Percentiles rank a stretch among this genome's conserved stretches.
Conservation (phyloP, 2,888 invertebrate species). For the Cephus nigrinus region DNA sequence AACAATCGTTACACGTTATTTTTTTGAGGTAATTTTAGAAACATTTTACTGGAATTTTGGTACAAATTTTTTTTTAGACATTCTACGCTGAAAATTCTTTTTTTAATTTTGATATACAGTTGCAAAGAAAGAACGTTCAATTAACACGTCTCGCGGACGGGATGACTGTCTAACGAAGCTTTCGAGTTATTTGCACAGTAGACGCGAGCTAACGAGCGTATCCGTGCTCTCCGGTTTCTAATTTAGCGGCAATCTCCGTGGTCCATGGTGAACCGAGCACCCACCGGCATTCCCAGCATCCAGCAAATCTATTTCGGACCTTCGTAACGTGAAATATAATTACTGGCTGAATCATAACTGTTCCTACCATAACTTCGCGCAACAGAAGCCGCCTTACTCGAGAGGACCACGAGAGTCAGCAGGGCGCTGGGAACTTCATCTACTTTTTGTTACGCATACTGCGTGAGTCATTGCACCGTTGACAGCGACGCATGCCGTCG, state of each 20-base stretch:
- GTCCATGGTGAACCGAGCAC: background rate
- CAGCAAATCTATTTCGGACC: conserved; percentile 32
- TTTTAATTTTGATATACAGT: too few relatives aligned
- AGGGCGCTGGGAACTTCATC: conserved; percentile 4
- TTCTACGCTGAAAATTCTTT: too few relatives aligned
- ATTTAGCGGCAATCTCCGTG: conserved; percentile 20
- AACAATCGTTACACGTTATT: background rate
- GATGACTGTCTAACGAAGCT: background rate
- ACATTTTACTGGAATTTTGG: background rate
- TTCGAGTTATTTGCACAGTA: background rate
- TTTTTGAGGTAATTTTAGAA: background rate
- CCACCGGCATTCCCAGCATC: conserved; percentile 23
- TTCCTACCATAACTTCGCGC: conserved; percentile 14
- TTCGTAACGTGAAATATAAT: conserved; percentile 34
- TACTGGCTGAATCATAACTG: conserved; percentile 43
- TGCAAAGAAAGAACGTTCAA: background rate
- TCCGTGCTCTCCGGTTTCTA: conserved; percentile 25
- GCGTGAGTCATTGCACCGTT: conserved; percentile 47
- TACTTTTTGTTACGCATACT: conserved; percentile 13
- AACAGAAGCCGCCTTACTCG: conserved; percentile 4
- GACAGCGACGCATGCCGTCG: conserved; percentile 38
- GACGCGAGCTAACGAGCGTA: conserved; percentile 30
- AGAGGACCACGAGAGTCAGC: conserved; percentile 2
- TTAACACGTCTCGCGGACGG: background rate
- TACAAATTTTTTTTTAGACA: background rate